phyloP scores from a whole-genome alignment of 2,797 vertebrate genomes.

The Myripristis jacobus region DNA sequence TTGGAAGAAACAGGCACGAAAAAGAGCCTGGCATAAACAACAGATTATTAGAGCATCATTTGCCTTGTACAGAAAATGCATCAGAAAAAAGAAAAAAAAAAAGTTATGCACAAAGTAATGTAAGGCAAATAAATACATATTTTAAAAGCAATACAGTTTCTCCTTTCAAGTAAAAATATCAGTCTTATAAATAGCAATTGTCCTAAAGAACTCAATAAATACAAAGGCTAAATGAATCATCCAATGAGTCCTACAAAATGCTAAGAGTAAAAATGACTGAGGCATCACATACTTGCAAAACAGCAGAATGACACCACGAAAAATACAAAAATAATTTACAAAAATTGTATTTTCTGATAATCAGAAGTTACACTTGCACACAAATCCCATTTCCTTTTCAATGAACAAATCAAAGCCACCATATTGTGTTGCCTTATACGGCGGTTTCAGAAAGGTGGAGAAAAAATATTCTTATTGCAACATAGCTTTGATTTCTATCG shows the following conservation, averaged over 20 bases:
- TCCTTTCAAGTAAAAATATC: conserved; percentile 36
- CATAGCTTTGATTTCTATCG: not conserved
- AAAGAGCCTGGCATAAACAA: not conserved
- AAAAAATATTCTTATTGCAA: no score
- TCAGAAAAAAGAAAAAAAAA: not conserved
- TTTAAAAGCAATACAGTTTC: conserved; percentile 28
- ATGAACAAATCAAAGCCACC: not conserved
- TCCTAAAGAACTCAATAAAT: conserved; percentile 23
- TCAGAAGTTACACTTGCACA: not conserved
- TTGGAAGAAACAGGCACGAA: conserved; percentile 1
- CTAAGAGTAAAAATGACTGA: conserved; percentile 14
- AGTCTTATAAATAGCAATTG: conserved; percentile 30
- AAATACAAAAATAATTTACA: conserved; percentile 45
- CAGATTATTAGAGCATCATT: not conserved
- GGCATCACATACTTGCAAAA: no score
- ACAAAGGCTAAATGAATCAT: not conserved
- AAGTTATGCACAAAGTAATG: conserved; percentile 6
- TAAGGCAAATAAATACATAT: conserved; percentile 33
- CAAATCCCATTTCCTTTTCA: not conserved
- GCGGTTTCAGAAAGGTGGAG: no score
- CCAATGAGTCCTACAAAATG: not conserved
- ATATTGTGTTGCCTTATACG: conserved; percentile 19
- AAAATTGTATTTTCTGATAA: conserved; percentile 8
- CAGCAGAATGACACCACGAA: not conserved
- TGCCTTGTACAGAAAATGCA: not conserved